Base-by-base conservation (phyloP, 2,113 vertebrate genomes). In the Xiphophorus maculatus region DNA sequence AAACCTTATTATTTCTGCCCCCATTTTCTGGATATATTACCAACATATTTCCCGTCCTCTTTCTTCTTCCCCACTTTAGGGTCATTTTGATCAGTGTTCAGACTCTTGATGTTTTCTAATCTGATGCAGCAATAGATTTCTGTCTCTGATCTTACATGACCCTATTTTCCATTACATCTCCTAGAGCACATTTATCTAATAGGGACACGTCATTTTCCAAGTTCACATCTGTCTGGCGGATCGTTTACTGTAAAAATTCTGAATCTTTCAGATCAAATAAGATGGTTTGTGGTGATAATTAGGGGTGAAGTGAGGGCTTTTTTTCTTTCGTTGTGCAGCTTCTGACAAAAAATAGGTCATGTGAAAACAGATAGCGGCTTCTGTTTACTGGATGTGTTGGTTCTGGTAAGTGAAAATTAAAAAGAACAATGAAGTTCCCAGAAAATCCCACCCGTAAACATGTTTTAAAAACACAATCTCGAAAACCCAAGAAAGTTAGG, bases 161-260 rank as follows among this genome's bases (percentile, higher is more conserved):
- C 72, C 79, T 84, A 87, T 87, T 92, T 90, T 90, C 88, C 88
- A 93, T 90, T 90, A 90, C 83, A 86, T 80, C 84, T 71, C 76
- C 70, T 40, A 63, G 66, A 75, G 69, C 63, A 66, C 79, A 77
- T 88, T 91, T 90, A 88, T 92, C 86, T 88, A 75, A 84, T 77
- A 74, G 60, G 70, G 58, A 84, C 66, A 69, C 28, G 68, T 87
- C 77, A 89, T 86, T 90, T 84, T 75, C 81, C 84, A 90, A 74
- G 84, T 83, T 77, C 76, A 65, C 67, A 71, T 84, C 72, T 79
- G 81, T 85, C 86, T 87, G 77, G 81, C 64, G 48, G 73, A 77
- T 66, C 61, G 74, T 79, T 93, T 90, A 91, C 89, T 81, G 89
- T 86, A 83, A 89, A 65, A 79, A 74, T 70, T 81, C 58, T 22